Conservation (phyloP, 2,797 vertebrate genomes). For the Malacoraja senta region DNA sequence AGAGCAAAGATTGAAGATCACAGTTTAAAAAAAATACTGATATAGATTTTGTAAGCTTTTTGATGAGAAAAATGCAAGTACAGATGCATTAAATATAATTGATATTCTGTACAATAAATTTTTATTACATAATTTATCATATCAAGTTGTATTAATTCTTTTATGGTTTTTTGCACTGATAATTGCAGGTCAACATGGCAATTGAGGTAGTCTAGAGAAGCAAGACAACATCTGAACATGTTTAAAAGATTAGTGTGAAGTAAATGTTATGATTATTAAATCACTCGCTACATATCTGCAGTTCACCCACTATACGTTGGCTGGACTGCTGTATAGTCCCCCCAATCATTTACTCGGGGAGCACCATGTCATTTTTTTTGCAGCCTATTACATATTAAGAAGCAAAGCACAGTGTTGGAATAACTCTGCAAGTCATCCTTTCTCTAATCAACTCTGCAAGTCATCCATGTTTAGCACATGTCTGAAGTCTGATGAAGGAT, state of each 20-base stretch:
- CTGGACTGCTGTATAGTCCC: background rate
- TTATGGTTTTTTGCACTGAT: background rate
- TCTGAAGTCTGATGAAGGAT: too few species aligned
- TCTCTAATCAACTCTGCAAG: too few species aligned
- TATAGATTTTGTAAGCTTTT: constrained; percentile 34
- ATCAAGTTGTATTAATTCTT: constrained; percentile 9
- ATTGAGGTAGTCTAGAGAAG: background rate
- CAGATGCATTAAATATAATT: constrained; percentile 35
- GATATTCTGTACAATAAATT: constrained; percentile 38
- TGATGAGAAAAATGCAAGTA: constrained; percentile 33
- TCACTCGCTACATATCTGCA: background rate
- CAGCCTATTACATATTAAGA: too few species aligned
- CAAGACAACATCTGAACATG: too few species aligned
- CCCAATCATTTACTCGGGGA: background rate
- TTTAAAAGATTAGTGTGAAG: background rate
- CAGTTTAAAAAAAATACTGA: constrained; percentile 15
- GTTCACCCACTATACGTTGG: background rate
- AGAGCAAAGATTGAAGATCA: background rate
- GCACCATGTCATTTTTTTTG: background rate
- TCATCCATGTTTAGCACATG: too few species aligned
- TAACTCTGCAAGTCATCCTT: too few species aligned
- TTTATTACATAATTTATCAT: constrained; percentile 35
- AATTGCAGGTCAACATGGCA: background rate
- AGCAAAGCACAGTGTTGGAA: too few species aligned
- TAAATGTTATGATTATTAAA: background rate